These are phyloP conservation scores for Ips nitidus DNA, from an alignment of 1,140 invertebrate genomes.

Conservation along the genomic window DNA sequence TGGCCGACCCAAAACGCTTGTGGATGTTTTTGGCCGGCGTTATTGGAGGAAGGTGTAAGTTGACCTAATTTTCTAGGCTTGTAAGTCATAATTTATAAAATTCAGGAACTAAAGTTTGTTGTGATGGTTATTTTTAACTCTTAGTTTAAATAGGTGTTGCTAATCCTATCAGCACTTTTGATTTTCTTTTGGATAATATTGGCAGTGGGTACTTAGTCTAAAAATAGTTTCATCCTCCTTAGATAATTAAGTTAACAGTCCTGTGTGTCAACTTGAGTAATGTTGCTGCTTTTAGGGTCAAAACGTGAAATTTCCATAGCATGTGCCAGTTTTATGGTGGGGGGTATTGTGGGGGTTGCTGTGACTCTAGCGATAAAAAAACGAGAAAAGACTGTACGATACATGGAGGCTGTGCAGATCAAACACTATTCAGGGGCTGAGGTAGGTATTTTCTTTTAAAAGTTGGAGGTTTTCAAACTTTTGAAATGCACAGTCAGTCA, in stretches of 20 bases:
- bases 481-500: constrained; percentile 53
- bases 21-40: constrained; percentile 38
- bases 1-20: constrained; percentile 41
- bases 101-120: too few species aligned
- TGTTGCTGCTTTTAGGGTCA: constrained; percentile 41
- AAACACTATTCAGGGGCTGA: constrained; percentile 58
- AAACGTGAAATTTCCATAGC: constrained; percentile 57
- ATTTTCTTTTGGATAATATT: constrained; percentile 1
- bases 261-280: too few species aligned
- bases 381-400: constrained; percentile 48
- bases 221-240: constrained; percentile 1
- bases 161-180: not conserved
- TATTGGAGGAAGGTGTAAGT: constrained; percentile 43
- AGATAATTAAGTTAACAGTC: not conserved
- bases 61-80: not conserved
- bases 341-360: constrained; percentile 56
- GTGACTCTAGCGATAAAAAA: constrained; percentile 52
- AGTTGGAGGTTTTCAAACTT: not conserved
- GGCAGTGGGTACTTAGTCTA: not conserved
- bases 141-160: too few species aligned
- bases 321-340: constrained; percentile 55
- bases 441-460: constrained; percentile 47
- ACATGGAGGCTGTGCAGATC: constrained; percentile 60
- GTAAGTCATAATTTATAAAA: too few species aligned
- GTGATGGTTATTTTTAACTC: too few species aligned